Percentiles rank a stretch among this genome's conserved stretches.
These are phyloP conservation scores for Amorpha juglandis DNA, from an alignment of 2,888 invertebrate genomes.

Conservation along the genomic window DNA sequence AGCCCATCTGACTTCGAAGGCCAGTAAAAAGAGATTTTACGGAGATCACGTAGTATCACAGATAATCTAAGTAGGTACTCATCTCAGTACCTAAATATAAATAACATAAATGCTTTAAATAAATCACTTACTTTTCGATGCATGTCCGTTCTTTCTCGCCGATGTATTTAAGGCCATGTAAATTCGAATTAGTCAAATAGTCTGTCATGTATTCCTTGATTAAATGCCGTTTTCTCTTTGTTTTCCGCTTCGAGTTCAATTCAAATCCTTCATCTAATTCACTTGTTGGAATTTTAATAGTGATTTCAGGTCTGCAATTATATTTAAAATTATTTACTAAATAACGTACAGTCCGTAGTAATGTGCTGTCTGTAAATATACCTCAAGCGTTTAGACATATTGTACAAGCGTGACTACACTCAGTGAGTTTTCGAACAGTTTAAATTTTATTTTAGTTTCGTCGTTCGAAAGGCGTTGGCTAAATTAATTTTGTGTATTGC, in stretches of 20 bases:
- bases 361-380: not conserved
- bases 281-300: not conserved
- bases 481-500: not conserved
- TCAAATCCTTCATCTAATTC: not conserved
- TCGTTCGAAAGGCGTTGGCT: not conserved
- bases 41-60: too few species aligned
- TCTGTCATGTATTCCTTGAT: conserved; percentile 69
- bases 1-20: too few species aligned
- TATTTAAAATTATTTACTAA: not conserved
- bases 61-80: too few species aligned
- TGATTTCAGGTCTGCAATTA: not conserved
- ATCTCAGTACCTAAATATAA: too few species aligned
- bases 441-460: conserved; percentile 2
- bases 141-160: conserved; percentile 79
- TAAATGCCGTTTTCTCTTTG: not conserved
- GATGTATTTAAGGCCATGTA: conserved; percentile 84
- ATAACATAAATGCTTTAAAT: too few species aligned
- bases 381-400: not conserved
- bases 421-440: not conserved
- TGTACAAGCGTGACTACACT: conserved; percentile 2
- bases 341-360: not conserved
- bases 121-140: conserved; percentile 3
- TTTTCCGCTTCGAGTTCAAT: not conserved
- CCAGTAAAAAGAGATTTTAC: too few species aligned
- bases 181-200: conserved; percentile 82